Conservation (phyloP, 2,113 vertebrate species). For the Theristicus caerulescens region DNA sequence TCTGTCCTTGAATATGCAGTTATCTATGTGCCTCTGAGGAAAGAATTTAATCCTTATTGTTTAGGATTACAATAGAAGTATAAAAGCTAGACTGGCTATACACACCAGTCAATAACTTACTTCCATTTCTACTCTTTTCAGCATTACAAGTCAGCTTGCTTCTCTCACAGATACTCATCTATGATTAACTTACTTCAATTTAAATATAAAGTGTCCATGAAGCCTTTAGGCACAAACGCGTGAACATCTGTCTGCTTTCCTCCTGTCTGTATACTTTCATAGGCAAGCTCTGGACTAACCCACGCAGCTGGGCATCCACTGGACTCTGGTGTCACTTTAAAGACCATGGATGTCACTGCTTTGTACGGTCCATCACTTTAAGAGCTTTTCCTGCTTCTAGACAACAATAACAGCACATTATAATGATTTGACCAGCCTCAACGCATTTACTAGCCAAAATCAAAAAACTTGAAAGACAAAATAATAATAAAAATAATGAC, state of each 20-base stretch:
- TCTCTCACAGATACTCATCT: background rate
- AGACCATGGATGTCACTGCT: background rate
- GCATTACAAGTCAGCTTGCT: background rate
- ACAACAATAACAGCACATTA: background rate
- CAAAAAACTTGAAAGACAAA: background rate
- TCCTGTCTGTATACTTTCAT: background rate
- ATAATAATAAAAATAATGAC: background rate
- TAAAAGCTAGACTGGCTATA: conserved; percentile 6
- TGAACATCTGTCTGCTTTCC: background rate
- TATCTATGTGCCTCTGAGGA: background rate
- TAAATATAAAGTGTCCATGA: background rate
- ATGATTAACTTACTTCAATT: conserved; percentile 9
- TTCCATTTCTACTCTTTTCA: background rate
- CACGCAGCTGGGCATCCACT: background rate
- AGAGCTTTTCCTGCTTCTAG: background rate
- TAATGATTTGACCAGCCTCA: background rate
- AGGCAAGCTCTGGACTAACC: background rate
- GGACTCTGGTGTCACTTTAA: background rate
- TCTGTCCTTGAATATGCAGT: conserved; percentile 7
- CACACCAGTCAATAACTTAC: background rate
- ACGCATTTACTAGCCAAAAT: background rate
- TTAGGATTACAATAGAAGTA: conserved; percentile 8
- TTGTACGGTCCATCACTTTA: background rate
- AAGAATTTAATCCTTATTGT: conserved; percentile 8
- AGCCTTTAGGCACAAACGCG: background rate